These are phyloP conservation scores for Ephestia elutella DNA, from an alignment of 1,140 invertebrate genomes.

Conservation along the genomic window DNA sequence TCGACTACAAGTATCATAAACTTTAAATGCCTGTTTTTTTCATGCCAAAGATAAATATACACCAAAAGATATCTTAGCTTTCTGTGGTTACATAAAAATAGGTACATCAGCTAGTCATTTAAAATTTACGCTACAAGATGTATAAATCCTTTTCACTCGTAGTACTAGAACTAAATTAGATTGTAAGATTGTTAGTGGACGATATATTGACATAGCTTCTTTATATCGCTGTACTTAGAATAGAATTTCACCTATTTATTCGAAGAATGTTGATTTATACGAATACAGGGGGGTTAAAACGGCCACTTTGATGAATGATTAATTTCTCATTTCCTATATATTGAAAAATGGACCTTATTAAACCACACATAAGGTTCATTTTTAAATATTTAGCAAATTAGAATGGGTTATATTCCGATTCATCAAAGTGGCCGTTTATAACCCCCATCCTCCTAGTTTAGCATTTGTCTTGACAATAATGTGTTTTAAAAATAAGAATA, in stretches of 20 bases:
- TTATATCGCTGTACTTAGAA: slow-evolving; percentile 15
- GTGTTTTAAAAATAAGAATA: slow-evolving; percentile 17
- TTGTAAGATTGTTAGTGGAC: neutral
- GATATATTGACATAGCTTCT: slow-evolving; percentile 1
- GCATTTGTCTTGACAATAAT: slow-evolving; percentile 33
- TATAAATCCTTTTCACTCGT: slow-evolving; percentile 5
- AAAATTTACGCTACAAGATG: slow-evolving; percentile 3
- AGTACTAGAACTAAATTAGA: slow-evolving; percentile 3
- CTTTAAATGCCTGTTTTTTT: neutral
- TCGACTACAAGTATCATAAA: too few relatives aligned
- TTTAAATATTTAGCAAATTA: too few relatives aligned
- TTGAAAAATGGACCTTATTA: too few relatives aligned
- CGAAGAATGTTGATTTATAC: neutral
- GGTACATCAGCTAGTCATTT: slow-evolving; percentile 11
- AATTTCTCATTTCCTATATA: too few relatives aligned
- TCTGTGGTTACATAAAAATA: neutral
- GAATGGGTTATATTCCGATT: too few relatives aligned
- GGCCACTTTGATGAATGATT: too few relatives aligned
- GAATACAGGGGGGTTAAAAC: too few relatives aligned
- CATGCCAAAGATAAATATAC: slow-evolving; percentile 9
- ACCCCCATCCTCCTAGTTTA: slow-evolving; percentile 10
- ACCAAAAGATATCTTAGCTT: neutral
- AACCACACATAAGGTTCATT: too few relatives aligned
- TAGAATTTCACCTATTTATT: slow-evolving; percentile 10
- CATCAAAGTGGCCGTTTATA: too few relatives aligned